These are phyloP conservation scores for Temnothorax curvispinosus DNA, from an alignment of 1,140 invertebrate genomes.

Conservation along the genomic window DNA sequence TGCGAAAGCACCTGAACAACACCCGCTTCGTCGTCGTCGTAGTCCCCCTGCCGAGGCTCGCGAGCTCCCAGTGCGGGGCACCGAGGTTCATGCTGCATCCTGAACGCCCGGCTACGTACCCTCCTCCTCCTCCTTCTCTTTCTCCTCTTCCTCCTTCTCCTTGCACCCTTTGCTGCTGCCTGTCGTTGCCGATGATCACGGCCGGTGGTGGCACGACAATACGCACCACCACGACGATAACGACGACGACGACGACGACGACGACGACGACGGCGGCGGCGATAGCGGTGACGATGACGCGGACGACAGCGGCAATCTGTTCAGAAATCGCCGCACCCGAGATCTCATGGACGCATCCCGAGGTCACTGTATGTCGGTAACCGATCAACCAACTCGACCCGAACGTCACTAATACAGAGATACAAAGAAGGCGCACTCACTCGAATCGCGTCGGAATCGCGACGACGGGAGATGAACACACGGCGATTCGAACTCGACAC, in stretches of 20 bases:
- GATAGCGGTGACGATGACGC: slow-evolving; percentile 51
- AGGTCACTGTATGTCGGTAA: slow-evolving; percentile 40
- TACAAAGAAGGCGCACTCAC: slow-evolving; percentile 18
- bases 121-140: slow-evolving; percentile 67
- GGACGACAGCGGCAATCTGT: slow-evolving; percentile 56
- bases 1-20: slow-evolving; percentile 69
- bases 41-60: slow-evolving; percentile 81
- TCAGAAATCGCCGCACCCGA: slow-evolving; percentile 45
- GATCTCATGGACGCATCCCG: slow-evolving; percentile 77
- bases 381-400: slow-evolving; percentile 43
- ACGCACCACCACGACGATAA: slow-evolving; percentile 61
- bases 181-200: slow-evolving; percentile 69
- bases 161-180: slow-evolving; percentile 33
- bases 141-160: slow-evolving; percentile 48
- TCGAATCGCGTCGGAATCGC: slow-evolving; percentile 5
- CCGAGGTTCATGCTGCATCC: slow-evolving; percentile 85
- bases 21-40: slow-evolving; percentile 51
- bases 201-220: slow-evolving; percentile 64
- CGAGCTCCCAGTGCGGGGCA: slow-evolving; percentile 81
- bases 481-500: not conserved
- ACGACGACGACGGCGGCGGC: not conserved
- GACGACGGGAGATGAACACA: slow-evolving; percentile 21
- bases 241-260: slow-evolving; percentile 22
- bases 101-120: slow-evolving; percentile 78
- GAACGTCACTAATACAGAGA: slow-evolving; percentile 2